Evolutionary conservation across 2,888 invertebrate genomes (phyloP).

Genomic region (Spisula solida): DNA sequence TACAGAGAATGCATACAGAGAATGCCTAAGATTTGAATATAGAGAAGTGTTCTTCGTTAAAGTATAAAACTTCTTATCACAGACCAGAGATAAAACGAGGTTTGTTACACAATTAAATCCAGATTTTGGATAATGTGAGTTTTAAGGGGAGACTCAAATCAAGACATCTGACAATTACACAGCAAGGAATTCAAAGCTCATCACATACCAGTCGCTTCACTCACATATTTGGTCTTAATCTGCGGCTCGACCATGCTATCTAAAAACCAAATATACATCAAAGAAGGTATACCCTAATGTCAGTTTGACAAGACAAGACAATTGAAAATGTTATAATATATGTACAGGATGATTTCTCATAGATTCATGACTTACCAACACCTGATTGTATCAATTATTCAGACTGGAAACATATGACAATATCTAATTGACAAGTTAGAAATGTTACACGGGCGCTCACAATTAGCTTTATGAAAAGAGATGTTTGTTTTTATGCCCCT

Average conservation of each 20-base stretch:
- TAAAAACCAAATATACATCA: constrained; percentile 58
- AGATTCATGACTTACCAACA: neutral
- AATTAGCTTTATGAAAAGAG: no score
- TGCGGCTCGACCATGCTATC: constrained; percentile 57
- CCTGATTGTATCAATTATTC: neutral
- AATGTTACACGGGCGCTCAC: no score
- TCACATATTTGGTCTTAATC: constrained; percentile 72
- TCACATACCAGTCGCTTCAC: constrained; percentile 64
- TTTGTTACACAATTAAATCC: neutral
- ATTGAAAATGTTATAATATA: constrained; percentile 1
- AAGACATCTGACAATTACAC: constrained; percentile 38
- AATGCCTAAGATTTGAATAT: no score
- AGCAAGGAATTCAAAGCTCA: constrained; percentile 43
- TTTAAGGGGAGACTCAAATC: neutral
- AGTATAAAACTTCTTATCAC: neutral
- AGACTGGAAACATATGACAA: no score
- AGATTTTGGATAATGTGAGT: neutral
- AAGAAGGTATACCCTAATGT: constrained; percentile 46
- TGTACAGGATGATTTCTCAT: constrained; percentile 16
- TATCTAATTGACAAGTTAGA: no score
- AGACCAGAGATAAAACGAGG: neutral
- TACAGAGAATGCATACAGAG: no score
- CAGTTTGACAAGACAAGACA: constrained; percentile 38
- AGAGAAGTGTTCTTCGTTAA: neutral
- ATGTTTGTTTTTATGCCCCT: no score